These are phyloP conservation scores for Lycocerus yunnanus DNA, from an alignment of 2,888 invertebrate species.

Conservation along the genomic window DNA sequence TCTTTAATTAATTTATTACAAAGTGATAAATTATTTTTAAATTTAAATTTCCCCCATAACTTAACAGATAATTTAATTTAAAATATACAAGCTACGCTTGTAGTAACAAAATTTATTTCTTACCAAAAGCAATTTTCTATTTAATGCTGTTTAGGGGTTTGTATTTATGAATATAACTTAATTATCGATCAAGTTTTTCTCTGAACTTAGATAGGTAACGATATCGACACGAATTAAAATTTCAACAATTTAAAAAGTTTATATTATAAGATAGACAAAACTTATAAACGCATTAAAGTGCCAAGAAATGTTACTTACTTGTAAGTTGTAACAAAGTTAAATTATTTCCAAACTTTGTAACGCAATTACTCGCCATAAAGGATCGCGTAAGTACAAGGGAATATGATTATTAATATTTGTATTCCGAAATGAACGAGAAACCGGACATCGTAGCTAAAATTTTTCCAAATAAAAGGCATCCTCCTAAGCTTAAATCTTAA, in stretches of 20 bases:
- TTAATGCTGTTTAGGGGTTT: neutral
- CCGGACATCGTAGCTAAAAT: too few relatives aligned
- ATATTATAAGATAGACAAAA: neutral
- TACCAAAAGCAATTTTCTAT: neutral
- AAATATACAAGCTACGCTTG: neutral
- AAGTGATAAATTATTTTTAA: neutral
- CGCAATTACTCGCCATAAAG: neutral
- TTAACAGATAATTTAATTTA: neutral
- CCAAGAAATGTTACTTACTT: neutral
- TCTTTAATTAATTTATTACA: conserved; percentile 1
- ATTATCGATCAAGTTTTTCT: neutral
- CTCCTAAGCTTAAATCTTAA: neutral
- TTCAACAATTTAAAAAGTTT: neutral
- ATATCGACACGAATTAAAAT: neutral
- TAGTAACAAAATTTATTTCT: neutral
- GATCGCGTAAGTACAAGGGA: neutral
- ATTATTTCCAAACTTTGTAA: neutral
- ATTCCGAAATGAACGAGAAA: neutral
- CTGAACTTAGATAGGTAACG: neutral
- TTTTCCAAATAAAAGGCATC: too few relatives aligned
- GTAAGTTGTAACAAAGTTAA: neutral
- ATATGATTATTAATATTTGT: neutral
- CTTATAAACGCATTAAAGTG: neutral
- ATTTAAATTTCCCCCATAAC: neutral
- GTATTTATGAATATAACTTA: neutral